phyloP scores from a whole-genome alignment of 2,113 vertebrate species.

The Passer montanus region DNA sequence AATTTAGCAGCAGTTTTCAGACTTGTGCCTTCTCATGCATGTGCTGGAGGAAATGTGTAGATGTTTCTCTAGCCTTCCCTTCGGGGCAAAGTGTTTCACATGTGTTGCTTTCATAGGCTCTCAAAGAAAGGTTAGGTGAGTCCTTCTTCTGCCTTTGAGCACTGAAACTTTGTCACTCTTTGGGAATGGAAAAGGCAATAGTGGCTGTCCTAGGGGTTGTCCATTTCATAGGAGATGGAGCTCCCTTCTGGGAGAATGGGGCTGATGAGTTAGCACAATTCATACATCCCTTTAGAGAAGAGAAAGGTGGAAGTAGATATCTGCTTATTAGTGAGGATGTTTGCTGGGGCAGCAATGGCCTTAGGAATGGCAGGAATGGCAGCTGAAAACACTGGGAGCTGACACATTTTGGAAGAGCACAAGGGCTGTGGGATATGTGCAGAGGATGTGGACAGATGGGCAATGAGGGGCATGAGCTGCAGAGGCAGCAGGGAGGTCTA shows the following conservation, averaged over 20 bases:
- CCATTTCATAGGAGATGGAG: neutral
- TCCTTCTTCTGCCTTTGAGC: neutral
- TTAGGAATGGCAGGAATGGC: too few relatives aligned
- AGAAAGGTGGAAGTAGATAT: neutral
- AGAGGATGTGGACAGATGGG: neutral
- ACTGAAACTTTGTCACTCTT: neutral
- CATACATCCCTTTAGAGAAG: neutral
- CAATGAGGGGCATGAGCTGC: rapidly evolving
- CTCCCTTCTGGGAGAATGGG: neutral
- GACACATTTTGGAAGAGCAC: neutral
- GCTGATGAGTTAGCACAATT: neutral
- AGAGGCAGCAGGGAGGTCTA: neutral
- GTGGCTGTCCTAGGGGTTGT: neutral
- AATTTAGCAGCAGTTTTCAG: neutral
- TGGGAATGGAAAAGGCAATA: neutral
- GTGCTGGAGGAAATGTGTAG: neutral
- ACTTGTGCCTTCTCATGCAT: neutral
- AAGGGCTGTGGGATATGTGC: neutral
- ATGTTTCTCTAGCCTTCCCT: neutral
- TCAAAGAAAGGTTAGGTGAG: neutral
- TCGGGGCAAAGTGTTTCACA: neutral
- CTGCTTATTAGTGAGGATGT: neutral
- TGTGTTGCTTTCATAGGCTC: neutral
- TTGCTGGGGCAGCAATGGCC: neutral
- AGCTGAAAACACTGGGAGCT: neutral